Base-by-base conservation (phyloP, 2,797 vertebrate genomes). In the Tragelaphus oryx region DNA sequence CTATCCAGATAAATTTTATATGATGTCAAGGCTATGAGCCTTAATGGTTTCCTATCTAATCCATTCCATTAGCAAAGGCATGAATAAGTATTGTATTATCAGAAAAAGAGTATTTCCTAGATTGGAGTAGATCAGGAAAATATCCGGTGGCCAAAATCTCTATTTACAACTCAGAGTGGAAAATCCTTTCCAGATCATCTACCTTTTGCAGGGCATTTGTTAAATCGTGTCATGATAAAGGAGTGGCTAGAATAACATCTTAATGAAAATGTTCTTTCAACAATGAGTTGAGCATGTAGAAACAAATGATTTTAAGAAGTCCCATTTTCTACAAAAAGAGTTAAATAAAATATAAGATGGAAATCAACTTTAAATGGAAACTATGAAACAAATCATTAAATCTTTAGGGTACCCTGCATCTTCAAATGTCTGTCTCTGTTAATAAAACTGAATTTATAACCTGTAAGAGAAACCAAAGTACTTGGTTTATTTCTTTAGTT, bases 301-400 rank as follows among this genome's bases (percentile, higher is more conserved):
- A 93, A 88, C 6, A 93, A 60, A 94, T 97, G 80, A 74, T 46
- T 87, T 88, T 68, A 93, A 79, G 30, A 92, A 88, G 17, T 4
- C 6, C 4, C 7, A 3, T 48, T 91, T 95, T 85, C 26, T 68
- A 28, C 8, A 60, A 94, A 88, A 78, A 71, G 22, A 50, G 6
- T 78, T 37, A 88, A 87, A 62, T 83, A 50, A 92, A 80, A 59
- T 74, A 52, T 46, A 80, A 68, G 26, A 80, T 54, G 17, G 16
- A 94, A 89, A 84, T 92, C 8, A 76, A 26, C 33, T 57, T 79
- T 83, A 79, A 74, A 55, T 68, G 8, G 30, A 75, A 85, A 80
- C 50, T 85, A 33, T 85, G 60, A 55, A 80, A 75, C 11, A 84
- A 59, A 78, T 44, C 24, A 41, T 24, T 84, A 22, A 89, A 6